A percentile compares a stretch with the other conserved stretches of the same genome.
Evolutionary conservation across 2,888 invertebrate genomes (phyloP).

Genomic region (Plebejus anna): DNA sequence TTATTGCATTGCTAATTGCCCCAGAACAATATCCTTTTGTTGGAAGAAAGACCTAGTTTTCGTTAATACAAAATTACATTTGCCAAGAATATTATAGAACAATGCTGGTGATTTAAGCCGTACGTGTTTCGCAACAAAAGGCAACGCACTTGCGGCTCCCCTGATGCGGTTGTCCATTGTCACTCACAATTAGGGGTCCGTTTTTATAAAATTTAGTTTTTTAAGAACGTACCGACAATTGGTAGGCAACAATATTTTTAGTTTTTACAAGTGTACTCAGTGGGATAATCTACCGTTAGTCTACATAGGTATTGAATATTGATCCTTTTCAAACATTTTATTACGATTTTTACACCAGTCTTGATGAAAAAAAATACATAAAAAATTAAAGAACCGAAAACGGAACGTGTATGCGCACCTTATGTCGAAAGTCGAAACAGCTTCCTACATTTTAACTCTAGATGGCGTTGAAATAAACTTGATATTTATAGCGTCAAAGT

Average conservation of each 20-base stretch:
- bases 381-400: not conserved
- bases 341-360: not conserved
- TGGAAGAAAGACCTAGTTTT: conserved; percentile 70
- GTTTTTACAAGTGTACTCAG: no score
- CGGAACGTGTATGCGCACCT: not conserved
- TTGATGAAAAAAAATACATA: not conserved
- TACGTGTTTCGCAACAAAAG: conserved; percentile 28
- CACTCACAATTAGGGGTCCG: not conserved
- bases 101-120: conserved; percentile 35
- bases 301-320: not conserved
- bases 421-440: not conserved
- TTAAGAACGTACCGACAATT: no score
- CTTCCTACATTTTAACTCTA: not conserved
- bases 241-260: no score
- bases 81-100: conserved; percentile 38
- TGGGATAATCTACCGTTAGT: not conserved
- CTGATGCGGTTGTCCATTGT: not conserved
- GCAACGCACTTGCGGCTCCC: conserved; percentile 28
- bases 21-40: conserved; percentile 76
- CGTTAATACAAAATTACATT: conserved; percentile 43
- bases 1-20: conserved; percentile 71
- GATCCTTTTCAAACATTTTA: not conserved
- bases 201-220: not conserved
- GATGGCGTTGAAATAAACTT: not conserved
- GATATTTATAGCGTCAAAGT: not conserved